phyloP scores from a whole-genome alignment of 2,888 invertebrate species.

The Adelphocoris suturalis region DNA sequence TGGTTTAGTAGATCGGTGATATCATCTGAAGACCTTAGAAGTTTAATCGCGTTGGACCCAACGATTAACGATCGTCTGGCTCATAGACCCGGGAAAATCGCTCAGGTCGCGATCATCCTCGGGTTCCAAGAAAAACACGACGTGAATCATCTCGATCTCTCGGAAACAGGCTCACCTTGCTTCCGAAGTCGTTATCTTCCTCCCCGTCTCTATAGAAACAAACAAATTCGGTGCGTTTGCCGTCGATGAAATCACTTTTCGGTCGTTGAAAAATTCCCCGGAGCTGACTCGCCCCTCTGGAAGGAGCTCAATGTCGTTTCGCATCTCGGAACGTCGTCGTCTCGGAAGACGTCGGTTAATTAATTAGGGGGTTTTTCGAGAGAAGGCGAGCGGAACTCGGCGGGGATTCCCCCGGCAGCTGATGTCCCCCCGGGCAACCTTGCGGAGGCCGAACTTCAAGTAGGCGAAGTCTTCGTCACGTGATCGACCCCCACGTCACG shows the following conservation, averaged over 20 bases:
- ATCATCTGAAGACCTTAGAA: no score
- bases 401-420: neutral
- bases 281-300: neutral
- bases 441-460: neutral
- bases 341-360: neutral
- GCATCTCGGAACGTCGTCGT: neutral
- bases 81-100: no score
- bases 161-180: neutral
- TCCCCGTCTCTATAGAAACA: neutral
- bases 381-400: neutral
- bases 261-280: neutral
- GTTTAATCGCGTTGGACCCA: no score
- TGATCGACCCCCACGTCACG: neutral
- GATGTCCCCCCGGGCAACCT: neutral
- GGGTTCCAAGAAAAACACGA: neutral
- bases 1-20: no score
- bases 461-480: neutral
- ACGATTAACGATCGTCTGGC: no score
- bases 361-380: neutral
- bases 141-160: neutral
- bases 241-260: slow-evolving; percentile 5
- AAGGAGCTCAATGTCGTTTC: no score
- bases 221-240: neutral
- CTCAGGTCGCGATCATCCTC: neutral
- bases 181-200: neutral